phyloP scores from a whole-genome alignment of 1,140 invertebrate species.

The Planococcus citri region DNA sequence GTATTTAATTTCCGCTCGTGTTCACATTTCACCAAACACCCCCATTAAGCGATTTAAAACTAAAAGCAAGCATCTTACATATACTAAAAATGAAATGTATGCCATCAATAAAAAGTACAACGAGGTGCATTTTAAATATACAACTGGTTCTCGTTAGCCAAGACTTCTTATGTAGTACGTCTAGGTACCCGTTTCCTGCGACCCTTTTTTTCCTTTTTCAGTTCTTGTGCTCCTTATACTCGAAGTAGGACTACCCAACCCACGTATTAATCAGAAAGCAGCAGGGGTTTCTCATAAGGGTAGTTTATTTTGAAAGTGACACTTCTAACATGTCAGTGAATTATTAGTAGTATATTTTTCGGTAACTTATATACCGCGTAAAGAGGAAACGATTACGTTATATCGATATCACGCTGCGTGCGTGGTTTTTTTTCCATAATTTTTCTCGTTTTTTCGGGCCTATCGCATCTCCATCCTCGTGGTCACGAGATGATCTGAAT shows the following conservation, averaged over 20 bases:
- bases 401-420: not conserved
- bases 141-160: constrained; percentile 6
- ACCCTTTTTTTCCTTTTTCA: not conserved
- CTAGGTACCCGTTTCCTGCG: not conserved
- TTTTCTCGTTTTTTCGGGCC: not conserved
- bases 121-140: not conserved
- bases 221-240: too few relatives aligned
- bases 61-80: too few relatives aligned
- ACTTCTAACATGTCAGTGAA: constrained; percentile 2
- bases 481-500: not conserved
- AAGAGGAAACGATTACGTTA: not conserved
- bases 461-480: not conserved
- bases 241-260: too few relatives aligned
- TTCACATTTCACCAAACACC: too few relatives aligned
- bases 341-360: constrained; percentile 4
- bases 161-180: too few relatives aligned
- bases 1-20: too few relatives aligned
- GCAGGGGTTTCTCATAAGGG: not conserved
- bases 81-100: too few relatives aligned
- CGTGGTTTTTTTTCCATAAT: too few relatives aligned
- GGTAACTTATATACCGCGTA: not conserved
- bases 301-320: constrained; percentile 8
- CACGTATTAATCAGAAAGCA: not conserved
- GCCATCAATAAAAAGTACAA: not conserved
- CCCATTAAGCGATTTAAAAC: too few relatives aligned